Base-by-base conservation (phyloP, 37 sponge, comb jelly and placozoan species). In the Ephydatia muelleri region DNA sequence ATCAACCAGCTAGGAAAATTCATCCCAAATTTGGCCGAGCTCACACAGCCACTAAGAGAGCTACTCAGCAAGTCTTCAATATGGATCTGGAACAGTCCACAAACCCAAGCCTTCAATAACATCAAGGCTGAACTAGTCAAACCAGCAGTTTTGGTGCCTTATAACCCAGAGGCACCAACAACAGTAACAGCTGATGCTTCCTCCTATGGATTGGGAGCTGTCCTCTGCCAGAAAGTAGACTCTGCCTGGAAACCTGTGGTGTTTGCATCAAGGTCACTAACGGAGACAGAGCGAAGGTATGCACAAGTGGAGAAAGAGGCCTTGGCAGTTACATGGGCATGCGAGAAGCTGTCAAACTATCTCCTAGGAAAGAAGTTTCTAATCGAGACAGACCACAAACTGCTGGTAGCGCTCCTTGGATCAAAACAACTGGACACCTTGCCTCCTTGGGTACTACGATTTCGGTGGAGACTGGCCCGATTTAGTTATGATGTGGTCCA, bases 1-100 rank as follows among this genome's bases (percentile, higher is more conserved):
- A 78, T 68, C 19, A 85, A 85, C 78, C 77, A 85, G 68, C 38
- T 85, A 65, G 76, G 70, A 28, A 77, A 85, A 43, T 75, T 84
- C 49, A 65, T 70, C n/a, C 78, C 69, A 14, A 75, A 76, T 12
- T 47, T 84, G 6, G 85, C 85, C 14, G 75, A 73, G 22, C 32
- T 76, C 34, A 40, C 75, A 27, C 32, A 84, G 38, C 69, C 76
- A 49, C 72, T 84, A 16, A 34, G 84, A 75, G 84, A 76, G 38
- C 72, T 86, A 22, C 73, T 79, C 28, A 79, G 68, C 28, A 86
- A 86, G 39, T 33, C 28, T 21, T 79, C 39, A 26, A 38, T 49
- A 1, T 86, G 79, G 80, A 16, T 47, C 27, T 86, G 80, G 80
- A 80, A 80, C 28, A 26, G 35, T 23, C 73, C 77, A 28, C 85